A percentile compares a stretch with the other conserved stretches of the same genome.
phyloP scores from a whole-genome alignment of 2,113 vertebrate genomes.

The Canis aureus region DNA sequence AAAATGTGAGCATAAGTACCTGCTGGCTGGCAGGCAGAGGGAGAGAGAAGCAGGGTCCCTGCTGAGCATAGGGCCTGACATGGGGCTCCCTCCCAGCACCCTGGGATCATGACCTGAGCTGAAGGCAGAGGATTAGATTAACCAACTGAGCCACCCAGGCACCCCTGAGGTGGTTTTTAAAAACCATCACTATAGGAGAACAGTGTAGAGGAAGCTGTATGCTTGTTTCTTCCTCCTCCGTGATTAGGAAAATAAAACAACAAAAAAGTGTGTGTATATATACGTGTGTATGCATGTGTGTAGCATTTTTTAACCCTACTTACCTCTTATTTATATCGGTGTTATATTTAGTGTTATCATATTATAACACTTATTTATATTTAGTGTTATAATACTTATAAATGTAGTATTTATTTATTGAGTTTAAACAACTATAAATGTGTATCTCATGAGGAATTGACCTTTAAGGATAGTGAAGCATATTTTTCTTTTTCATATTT shows the following conservation, averaged over 20 bases:
- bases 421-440: neutral
- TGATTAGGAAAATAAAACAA: slow-evolving; percentile 17
- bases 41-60: too few relatives aligned
- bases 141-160: neutral
- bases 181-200: neutral
- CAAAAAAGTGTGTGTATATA: neutral
- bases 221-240: neutral
- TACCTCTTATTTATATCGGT: slow-evolving; percentile 8
- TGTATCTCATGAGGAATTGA: neutral
- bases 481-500: neutral
- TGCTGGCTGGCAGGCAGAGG: too few relatives aligned
- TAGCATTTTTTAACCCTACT: neutral
- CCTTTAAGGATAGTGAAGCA: slow-evolving; percentile 11
- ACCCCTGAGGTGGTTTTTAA: neutral
- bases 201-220: neutral
- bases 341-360: neutral
- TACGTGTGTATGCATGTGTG: neutral
- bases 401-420: neutral
- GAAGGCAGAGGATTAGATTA: neutral
- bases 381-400: slow-evolving; percentile 1
- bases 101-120: neutral
- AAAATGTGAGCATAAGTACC: too few relatives aligned
- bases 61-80: too few relatives aligned
- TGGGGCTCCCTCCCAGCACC: neutral
- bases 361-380: too few relatives aligned